phyloP scores from a whole-genome alignment of 1,140 invertebrate genomes.

The Drosophila virilis region DNA sequence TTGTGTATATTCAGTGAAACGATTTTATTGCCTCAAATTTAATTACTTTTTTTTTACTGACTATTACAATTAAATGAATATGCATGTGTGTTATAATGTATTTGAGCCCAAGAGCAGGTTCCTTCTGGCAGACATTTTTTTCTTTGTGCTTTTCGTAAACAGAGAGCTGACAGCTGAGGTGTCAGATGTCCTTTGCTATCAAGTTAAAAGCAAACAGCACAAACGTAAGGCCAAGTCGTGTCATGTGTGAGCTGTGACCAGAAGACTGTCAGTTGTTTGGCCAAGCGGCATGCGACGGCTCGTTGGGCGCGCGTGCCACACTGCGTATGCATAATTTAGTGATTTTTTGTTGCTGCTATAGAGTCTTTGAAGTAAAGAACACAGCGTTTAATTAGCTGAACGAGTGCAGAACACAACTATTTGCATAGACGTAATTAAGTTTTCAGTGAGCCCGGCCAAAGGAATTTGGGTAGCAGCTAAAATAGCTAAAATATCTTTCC shows the following conservation, averaged over 20 bases:
- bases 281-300: background rate
- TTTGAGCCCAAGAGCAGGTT: no score
- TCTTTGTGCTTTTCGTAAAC: slow-evolving; percentile 1
- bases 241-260: slow-evolving; percentile 25
- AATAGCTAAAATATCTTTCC: slow-evolving; percentile 76
- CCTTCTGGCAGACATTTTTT: no score
- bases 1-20: background rate
- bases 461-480: slow-evolving; percentile 38
- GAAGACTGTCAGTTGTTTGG: slow-evolving; percentile 4
- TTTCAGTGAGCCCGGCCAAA: slow-evolving; percentile 26
- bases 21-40: background rate
- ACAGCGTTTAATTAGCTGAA: slow-evolving; percentile 6
- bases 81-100: background rate
- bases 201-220: background rate
- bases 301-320: slow-evolving; percentile 9
- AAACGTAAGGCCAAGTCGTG: background rate
- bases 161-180: slow-evolving; percentile 15
- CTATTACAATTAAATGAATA: background rate
- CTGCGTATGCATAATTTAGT: slow-evolving; percentile 43
- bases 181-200: slow-evolving; percentile 22
- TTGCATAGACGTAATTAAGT: slow-evolving; percentile 62
- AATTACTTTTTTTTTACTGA: background rate
- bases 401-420: slow-evolving; percentile 16
- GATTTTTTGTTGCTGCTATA: background rate
- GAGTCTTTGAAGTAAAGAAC: background rate